Evolutionary conservation across 2,888 invertebrate species (phyloP).

Genomic region (Pyrocoelia pectoralis): DNA sequence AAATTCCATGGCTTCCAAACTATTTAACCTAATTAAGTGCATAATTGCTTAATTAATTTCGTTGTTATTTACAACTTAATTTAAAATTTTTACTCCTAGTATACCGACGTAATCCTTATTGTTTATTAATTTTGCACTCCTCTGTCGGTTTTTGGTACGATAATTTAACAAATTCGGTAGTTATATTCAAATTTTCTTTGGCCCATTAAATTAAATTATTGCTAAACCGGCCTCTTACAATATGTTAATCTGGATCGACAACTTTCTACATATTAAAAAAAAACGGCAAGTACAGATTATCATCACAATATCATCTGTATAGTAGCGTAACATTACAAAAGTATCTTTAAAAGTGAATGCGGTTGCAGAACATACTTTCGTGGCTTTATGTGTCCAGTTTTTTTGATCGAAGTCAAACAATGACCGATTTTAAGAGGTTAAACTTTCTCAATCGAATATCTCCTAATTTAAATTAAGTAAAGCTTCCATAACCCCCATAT

Average conservation of each 20-base stretch:
- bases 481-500: not conserved
- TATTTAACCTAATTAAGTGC: constrained; percentile 44
- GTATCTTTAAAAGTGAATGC: constrained; percentile 34
- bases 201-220: not conserved
- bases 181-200: not conserved
- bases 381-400: constrained; percentile 52
- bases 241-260: not conserved
- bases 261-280: constrained; percentile 1
- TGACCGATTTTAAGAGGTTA: constrained; percentile 50
- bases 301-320: constrained; percentile 1
- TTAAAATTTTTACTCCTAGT: constrained; percentile 17
- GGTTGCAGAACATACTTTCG: constrained; percentile 47
- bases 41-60: constrained; percentile 45
- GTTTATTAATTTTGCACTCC: not conserved
- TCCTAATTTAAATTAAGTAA: not conserved
- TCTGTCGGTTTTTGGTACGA: too few species aligned
- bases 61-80: constrained; percentile 33
- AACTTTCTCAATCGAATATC: constrained; percentile 47
- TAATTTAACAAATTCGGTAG: too few species aligned
- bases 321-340: not conserved
- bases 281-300: not conserved
- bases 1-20: constrained; percentile 42
- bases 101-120: not conserved
- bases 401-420: constrained; percentile 45
- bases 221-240: too few species aligned